Evolutionary conservation across 2,888 invertebrate species (phyloP), one percentile per base, ranked within the genome.

Genomic region (Agrilus cyanescens): DNA sequence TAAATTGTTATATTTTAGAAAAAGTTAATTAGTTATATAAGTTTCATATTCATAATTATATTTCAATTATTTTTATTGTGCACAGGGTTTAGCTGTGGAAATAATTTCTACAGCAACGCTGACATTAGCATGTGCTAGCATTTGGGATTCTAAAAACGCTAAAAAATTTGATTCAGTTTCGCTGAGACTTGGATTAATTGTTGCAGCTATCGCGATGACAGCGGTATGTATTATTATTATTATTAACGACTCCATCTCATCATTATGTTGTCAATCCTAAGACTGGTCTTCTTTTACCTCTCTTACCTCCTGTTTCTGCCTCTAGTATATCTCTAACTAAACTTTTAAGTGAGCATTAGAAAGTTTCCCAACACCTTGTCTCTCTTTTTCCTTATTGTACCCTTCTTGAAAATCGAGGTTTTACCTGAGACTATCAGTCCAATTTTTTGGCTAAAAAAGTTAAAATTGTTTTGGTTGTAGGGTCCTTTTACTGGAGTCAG

Each of bases 141-240:
- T 82, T 12, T 84, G 82, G 82, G 86, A 87, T 60, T 76, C 78
- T 12, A 69, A 80, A 41, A 82, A 83, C 57, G 62, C 66, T 10
- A 66, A 70, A 18, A 78, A 77, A 52, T 71, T 73, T 18, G 85
- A 85, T 50, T 78, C 80, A 0, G 62, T 68, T 2, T 63, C 83
- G 1, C 60, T 85, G n/a, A 77, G 78, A 54, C 82, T 84, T 53
- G 85, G 80, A 38, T 67, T 85, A 38, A 70, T 79, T 4, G 68
- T 86, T 46, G 66, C 74, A 14, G 78, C 74, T 0, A 62, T 85
- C 44, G 80, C 80, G 2, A 65, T 82, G 41, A 74, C 76, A 2
- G 79, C 79, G 20, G 80, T 82, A 63, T 71, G 73, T 65, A 43
- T 46, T 16, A 7, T 20, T 20, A 20, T 20, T 20, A n/a, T n/a